Evolutionary conservation across 2,797 vertebrate species (phyloP).

Genomic region (Percopsis omiscomaycus): DNA sequence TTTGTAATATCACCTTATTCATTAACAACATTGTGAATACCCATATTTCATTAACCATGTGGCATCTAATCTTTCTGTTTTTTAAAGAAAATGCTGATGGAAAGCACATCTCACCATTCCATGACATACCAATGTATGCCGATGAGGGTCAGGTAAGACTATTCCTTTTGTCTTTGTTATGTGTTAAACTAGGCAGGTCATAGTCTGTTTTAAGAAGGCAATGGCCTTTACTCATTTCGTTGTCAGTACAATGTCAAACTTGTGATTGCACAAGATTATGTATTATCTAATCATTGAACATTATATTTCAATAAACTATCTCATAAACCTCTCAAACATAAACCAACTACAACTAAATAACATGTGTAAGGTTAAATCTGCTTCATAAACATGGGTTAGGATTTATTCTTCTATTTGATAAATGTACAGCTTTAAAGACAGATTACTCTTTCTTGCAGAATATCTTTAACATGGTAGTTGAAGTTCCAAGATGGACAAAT

Average conservation of each 20-base stretch:
- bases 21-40: too few relatives aligned
- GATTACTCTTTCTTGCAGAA: slow-evolving; percentile 73
- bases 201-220: slow-evolving; percentile 41
- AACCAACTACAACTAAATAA: not conserved
- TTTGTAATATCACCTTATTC: too few relatives aligned
- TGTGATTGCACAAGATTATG: slow-evolving; percentile 9
- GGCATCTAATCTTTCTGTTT: not conserved
- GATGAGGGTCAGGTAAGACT: slow-evolving; percentile 81
- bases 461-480: slow-evolving; percentile 93
- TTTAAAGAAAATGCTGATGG: slow-evolving; percentile 86
- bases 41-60: too few relatives aligned
- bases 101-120: slow-evolving; percentile 92
- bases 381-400: not conserved
- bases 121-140: slow-evolving; percentile 89
- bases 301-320: not conserved
- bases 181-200: slow-evolving; percentile 24
- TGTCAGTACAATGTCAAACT: slow-evolving; percentile 29
- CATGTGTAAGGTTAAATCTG: not conserved
- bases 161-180: not conserved
- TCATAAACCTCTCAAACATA: not conserved
- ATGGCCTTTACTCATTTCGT: slow-evolving; percentile 54
- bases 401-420: not conserved
- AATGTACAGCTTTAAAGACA: not conserved
- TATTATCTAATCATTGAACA: slow-evolving; percentile 38
- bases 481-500: slow-evolving; percentile 97